phyloP scores from a whole-genome alignment of 23 tunicate species.

The Diplosoma virens region DNA sequence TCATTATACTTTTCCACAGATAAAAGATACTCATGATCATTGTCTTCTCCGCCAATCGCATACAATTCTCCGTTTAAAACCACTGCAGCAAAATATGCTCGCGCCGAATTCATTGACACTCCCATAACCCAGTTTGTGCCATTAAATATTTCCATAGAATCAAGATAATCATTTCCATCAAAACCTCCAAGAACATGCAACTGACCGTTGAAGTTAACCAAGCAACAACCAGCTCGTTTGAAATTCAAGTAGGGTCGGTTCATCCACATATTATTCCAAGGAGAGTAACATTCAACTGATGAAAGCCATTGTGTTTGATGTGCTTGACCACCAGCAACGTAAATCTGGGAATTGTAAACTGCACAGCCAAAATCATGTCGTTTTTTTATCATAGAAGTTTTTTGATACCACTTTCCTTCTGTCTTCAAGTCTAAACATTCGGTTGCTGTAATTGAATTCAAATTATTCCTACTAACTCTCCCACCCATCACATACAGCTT shows the following conservation, averaged over 20 bases:
- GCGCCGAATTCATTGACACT: not conserved
- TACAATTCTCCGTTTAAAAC: not conserved
- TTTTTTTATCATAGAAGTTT: not conserved
- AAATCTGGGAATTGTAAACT: not conserved
- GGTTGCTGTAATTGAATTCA: not conserved
- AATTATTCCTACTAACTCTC: no score
- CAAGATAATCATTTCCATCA: not conserved
- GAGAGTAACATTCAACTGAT: not conserved
- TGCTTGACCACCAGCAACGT: not conserved
- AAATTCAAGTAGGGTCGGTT: not conserved
- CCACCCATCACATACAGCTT: no score
- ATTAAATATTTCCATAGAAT: not conserved
- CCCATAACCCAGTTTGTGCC: not conserved
- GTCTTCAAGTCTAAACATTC: not conserved
- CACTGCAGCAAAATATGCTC: not conserved
- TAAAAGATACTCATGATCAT: not conserved
- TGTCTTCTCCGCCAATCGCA: not conserved
- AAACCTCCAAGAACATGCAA: conserved; percentile 11
- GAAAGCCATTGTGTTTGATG: not conserved
- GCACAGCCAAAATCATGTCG: conserved; percentile 8
- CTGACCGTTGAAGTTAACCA: not conserved
- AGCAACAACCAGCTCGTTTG: conserved; percentile 3
- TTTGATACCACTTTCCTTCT: not conserved
- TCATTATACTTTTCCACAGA: not conserved
- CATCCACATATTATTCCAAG: not conserved